Conservation (phyloP, 2,797 vertebrate species). For the Macrochelys suwanniensis region DNA sequence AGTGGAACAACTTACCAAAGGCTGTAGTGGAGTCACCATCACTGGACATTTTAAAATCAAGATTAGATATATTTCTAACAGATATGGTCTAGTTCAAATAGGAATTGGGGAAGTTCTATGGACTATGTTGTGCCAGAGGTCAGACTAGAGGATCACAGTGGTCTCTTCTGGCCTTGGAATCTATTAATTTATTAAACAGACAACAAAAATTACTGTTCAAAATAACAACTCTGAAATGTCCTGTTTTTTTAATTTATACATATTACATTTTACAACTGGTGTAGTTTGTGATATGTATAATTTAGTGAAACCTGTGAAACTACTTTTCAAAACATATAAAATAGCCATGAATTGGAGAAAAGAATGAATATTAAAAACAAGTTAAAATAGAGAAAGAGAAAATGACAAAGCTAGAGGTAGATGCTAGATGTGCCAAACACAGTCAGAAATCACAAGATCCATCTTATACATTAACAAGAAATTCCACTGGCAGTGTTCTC, state of each 20-base stretch:
- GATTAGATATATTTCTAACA: no score
- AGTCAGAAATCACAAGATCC: background rate
- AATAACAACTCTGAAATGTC: background rate
- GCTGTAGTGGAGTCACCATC: background rate
- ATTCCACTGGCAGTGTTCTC: background rate
- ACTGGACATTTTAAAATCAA: background rate
- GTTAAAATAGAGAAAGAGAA: background rate
- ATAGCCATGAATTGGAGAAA: background rate
- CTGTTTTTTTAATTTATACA: background rate
- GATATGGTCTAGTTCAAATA: background rate
- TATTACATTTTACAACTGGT: background rate
- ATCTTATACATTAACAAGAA: background rate
- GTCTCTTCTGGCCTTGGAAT: no score
- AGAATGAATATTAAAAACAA: background rate
- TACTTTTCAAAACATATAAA: background rate
- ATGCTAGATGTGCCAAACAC: fast-evolving
- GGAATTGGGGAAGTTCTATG: background rate
- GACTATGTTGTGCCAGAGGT: no score
- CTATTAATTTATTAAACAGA: background rate
- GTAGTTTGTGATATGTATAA: background rate
- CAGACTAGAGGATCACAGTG: no score
- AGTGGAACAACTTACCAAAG: background rate
- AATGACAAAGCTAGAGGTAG: background rate
- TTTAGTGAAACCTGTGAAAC: background rate
- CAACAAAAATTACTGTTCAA: conserved; percentile 14